Base-by-base conservation (phyloP, 2,113 vertebrate genomes). In the Ophiodon elongatus region DNA sequence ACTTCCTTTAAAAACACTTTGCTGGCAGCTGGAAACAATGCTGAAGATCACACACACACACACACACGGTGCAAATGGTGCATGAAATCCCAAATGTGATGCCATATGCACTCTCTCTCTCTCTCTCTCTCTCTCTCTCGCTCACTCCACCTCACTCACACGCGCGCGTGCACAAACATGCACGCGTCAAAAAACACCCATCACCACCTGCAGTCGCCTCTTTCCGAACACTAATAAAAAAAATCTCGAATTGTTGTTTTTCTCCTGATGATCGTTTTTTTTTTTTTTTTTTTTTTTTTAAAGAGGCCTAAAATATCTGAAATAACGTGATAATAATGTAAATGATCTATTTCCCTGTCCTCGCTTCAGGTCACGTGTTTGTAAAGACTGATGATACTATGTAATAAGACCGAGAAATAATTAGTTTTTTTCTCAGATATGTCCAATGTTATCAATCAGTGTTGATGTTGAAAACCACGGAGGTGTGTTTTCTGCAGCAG, bases 31-130 rank as follows among this genome's bases (percentile, higher is more conserved):
- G 80, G 31, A 5, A n/a, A 23, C 71, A 74, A 74, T 15, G 39
- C 29, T 68, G 15, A 73, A 47, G 54, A 25, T 71, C 64, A 19
- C 54, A 63, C 59, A 57, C 52, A 62, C 79, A 45, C 56, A 72
- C 75, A 54, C 31, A 27, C 81, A 33, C 64, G 25, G 15, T 19
- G 73, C 75, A 93, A 93, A 93, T 89, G 92, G 69, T 87, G 92
- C 91, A 69, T 93, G 91, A 92, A 93, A 93, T 85, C 60, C 45
- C 31, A 82, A 86, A 92, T 76, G 73, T 59, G 41, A 39, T 14
- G 64, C 87, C 89, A 91, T 82, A 73, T 91, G 91, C 79, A 73
- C 83, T 43, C 57, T 57, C 73, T 13, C 60, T 14, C 14, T 8
- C 39, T 63, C 67, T 29, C 73, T 39, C 37, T 50, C 47, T 52